Evolutionary conservation across 2,797 vertebrate species (phyloP), one percentile per base, ranked within the genome.

Genomic region (Hoplostethus mediterraneus): DNA sequence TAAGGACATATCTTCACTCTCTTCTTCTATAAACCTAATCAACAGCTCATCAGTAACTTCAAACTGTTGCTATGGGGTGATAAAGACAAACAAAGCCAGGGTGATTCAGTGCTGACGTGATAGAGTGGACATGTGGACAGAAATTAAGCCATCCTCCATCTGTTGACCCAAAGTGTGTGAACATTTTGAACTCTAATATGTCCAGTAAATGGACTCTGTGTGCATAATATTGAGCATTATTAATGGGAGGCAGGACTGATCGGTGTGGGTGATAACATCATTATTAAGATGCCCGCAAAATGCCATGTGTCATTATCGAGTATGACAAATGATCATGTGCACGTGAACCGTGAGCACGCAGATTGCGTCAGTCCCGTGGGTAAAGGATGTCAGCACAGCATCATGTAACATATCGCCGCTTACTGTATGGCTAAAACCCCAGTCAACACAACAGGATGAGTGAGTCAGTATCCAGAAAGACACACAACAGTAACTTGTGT

Each of bases 91-190:
- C 59, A 63, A 67, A 60, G 28, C 16, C 31, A 51, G 4, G 48
- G 10, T 8, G 42, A 68, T 58, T 61, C 25, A 60, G 52, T 48
- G 21, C 45, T 31, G 47, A 60, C 45, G 33, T 14, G 13, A 14
- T 5, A 13, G 47, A 54, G n/a, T 57, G 40, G 40, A 63, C 57
- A 68, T 21, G 8, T 4, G 31, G 44, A 68, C 56, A 75, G 45
- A 64, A 64, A 38, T 13, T 14, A 68, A 67, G 33, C 66, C 17
- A 17, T 31, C n/a, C 44, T 64, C 38, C 33, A 48, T 71, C 56
- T 70, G 62, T 21, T 67, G 38, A 31, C 31, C 5, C 51, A 10
- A 2, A 57, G 28, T 31, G 53, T 49, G 49, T 52, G 36, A 44
- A 53, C 60, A 49, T 60, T 40, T 42, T 38, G 31, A 54, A 68